These are phyloP conservation scores for Caenorhabditis sp. DNA, from an alignment of 2,888 invertebrate species.

Conservation along the genomic window DNA sequence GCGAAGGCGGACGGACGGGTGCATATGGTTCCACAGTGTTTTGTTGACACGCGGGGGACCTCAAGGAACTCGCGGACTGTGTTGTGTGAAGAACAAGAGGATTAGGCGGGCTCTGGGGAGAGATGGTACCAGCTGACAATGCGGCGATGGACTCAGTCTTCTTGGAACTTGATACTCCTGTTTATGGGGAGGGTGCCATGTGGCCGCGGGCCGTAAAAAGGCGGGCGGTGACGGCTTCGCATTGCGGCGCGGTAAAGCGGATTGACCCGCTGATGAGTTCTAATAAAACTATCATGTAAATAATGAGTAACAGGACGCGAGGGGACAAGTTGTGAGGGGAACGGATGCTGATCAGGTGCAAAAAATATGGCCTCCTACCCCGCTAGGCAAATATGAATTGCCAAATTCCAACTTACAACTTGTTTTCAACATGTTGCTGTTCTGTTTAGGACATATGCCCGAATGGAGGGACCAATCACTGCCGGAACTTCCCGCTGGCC, in stretches of 20 bases:
- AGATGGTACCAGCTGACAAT: constrained; percentile 35
- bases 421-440: constrained; percentile 25
- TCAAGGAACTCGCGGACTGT: constrained; percentile 12
- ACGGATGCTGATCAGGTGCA: not conserved
- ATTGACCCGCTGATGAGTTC: constrained; percentile 25
- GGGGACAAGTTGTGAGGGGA: not conserved
- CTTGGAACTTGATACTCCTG: constrained; percentile 45
- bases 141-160: constrained; percentile 25
- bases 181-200: constrained; percentile 31
- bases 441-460: constrained; percentile 38
- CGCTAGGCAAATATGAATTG: not conserved
- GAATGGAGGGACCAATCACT: constrained; percentile 43
- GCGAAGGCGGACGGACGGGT: constrained; percentile 3
- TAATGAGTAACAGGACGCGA: not conserved
- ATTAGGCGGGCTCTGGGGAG: constrained; percentile 26
- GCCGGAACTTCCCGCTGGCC: constrained; percentile 53
- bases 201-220: constrained; percentile 32
- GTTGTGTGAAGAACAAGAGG: constrained; percentile 53
- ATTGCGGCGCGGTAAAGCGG: constrained; percentile 30
- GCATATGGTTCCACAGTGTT: constrained; percentile 34
- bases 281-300: constrained; percentile 7
- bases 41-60: constrained; percentile 29
- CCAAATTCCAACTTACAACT: too few relatives aligned
- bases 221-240: constrained; percentile 11
- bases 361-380: too few relatives aligned